Percentiles rank a stretch among this genome's conserved stretches.
Conservation (phyloP, 1,140 invertebrate species). For the Monochamus saltuarius region DNA sequence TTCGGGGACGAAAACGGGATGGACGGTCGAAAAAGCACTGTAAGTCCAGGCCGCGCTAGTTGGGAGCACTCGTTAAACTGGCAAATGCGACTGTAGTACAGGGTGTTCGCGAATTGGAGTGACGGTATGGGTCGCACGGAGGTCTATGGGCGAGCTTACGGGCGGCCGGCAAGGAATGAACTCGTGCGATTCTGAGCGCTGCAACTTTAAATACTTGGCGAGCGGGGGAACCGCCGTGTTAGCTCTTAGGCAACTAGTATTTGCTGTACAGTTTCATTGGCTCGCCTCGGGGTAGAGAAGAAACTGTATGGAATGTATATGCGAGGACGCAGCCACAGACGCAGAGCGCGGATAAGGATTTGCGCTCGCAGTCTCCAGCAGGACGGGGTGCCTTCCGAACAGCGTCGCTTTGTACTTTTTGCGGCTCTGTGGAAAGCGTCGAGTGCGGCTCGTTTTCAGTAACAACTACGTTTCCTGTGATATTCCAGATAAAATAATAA, state of each 20-base stretch:
- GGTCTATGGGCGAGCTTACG: background rate
- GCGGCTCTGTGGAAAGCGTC: no score
- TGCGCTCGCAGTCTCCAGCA: background rate
- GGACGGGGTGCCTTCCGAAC: no score
- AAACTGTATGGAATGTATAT: background rate
- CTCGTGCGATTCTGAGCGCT: conserved; percentile 13
- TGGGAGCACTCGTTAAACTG: conserved; percentile 1
- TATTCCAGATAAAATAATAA: no score
- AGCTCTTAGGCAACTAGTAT: conserved; percentile 8
- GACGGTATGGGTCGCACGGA: background rate
- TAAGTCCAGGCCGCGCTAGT: background rate
- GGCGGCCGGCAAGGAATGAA: conserved; percentile 11
- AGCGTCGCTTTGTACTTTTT: no score
- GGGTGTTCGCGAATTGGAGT: conserved; percentile 6
- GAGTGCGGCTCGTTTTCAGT: no score
- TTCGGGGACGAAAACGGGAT: background rate
- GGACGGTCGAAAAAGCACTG: conserved; percentile 1
- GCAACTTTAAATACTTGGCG: conserved; percentile 19
- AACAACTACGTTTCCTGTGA: no score
- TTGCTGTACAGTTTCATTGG: conserved; percentile 12
- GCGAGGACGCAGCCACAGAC: background rate
- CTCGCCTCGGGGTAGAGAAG: background rate
- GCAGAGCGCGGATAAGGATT: background rate
- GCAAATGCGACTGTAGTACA: background rate
- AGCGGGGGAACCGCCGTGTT: conserved; percentile 15